Conservation (phyloP, 2,113 vertebrate species). For the Phalacrocorax aristotelis region DNA sequence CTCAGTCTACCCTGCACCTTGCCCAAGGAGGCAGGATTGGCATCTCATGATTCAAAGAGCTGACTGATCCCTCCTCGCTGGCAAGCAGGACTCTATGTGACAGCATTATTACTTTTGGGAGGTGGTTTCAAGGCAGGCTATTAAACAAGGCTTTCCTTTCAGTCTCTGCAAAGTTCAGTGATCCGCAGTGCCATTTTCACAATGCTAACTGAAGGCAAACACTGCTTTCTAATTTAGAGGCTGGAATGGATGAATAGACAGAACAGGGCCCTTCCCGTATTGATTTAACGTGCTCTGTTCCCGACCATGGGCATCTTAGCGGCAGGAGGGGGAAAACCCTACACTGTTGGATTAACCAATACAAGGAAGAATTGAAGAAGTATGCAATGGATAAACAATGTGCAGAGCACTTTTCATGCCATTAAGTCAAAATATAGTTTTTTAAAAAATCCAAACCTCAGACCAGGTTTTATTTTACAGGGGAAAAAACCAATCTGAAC, state of each 20-base stretch:
- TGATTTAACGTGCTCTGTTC: neutral
- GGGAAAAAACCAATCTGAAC: neutral
- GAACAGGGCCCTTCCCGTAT: neutral
- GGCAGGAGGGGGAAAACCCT: neutral
- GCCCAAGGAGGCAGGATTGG: neutral
- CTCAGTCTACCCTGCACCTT: neutral
- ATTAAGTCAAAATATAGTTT: neutral
- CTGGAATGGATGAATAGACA: neutral
- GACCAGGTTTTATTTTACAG: neutral
- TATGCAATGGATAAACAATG: neutral
- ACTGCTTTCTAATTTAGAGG: neutral
- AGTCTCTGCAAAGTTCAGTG: neutral
- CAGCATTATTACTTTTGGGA: neutral
- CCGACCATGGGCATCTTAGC: neutral
- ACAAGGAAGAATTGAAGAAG: neutral
- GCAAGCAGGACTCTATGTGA: neutral
- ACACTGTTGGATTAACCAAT: neutral
- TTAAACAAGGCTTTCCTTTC: neutral
- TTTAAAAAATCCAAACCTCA: neutral
- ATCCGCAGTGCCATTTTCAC: neutral
- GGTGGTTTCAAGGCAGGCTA: neutral
- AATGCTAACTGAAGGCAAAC: neutral
- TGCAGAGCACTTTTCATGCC: neutral
- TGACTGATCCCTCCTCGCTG: neutral
- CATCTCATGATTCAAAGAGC: neutral